phyloP scores from a whole-genome alignment of 2,888 invertebrate species.

The Monopis laevigella region DNA sequence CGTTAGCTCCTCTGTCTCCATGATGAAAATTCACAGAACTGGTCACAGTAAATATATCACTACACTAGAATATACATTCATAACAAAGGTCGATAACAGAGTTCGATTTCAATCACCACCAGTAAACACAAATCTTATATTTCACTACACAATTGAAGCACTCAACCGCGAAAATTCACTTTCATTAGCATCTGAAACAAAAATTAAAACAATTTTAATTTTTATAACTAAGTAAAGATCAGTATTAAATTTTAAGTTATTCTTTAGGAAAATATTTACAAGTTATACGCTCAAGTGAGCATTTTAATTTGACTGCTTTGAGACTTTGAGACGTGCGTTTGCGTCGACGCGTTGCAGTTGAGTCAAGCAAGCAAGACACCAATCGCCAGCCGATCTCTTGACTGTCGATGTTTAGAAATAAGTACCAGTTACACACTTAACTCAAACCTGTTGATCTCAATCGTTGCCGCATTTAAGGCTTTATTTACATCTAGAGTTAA shows the following conservation, averaged over 20 bases:
- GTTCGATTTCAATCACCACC: constrained; percentile 48
- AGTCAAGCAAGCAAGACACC: constrained; percentile 24
- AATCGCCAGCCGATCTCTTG: constrained; percentile 25
- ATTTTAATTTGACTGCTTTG: background rate
- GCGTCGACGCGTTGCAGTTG: constrained; percentile 39
- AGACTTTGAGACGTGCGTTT: constrained; percentile 37
- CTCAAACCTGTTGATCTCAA: constrained; percentile 11
- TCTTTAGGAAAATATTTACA: background rate
- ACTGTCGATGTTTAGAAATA: constrained; percentile 49
- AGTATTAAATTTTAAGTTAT: no score
- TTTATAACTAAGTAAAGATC: no score
- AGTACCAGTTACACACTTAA: constrained; percentile 6
- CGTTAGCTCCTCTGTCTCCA: constrained; percentile 91
- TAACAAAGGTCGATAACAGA: constrained; percentile 36
- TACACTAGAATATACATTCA: constrained; percentile 58
- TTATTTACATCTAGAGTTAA: no score
- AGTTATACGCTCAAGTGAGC: background rate
- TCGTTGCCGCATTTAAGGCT: no score
- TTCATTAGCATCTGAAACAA: constrained; percentile 61
- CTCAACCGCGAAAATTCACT: constrained; percentile 44
- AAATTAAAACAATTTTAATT: no score
- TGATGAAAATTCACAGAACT: constrained; percentile 45
- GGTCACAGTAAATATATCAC: constrained; percentile 33
- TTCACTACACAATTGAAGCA: constrained; percentile 47
- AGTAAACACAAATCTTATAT: constrained; percentile 56